These are phyloP conservation scores for Antennarius maculatus DNA, from an alignment of 2,797 vertebrate genomes.

Conservation along the genomic window DNA sequence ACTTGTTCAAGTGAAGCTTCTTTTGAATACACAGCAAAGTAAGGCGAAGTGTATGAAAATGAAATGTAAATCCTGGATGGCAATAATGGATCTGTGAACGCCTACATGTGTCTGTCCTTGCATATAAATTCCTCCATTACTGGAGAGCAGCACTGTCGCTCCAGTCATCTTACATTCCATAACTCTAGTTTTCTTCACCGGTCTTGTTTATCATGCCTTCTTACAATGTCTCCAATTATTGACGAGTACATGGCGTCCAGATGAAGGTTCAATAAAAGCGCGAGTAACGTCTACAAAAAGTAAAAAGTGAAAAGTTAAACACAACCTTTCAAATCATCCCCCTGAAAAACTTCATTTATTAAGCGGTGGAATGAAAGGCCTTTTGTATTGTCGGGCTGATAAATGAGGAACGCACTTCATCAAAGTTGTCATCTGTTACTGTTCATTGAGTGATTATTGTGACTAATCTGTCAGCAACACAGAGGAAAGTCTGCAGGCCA, in stretches of 20 bases:
- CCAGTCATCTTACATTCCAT: too few species aligned
- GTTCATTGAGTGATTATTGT: constrained; percentile 12
- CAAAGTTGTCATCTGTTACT: constrained; percentile 9
- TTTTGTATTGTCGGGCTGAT: background rate
- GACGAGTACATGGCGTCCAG: background rate
- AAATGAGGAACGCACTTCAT: constrained; percentile 7
- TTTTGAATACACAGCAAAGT: background rate
- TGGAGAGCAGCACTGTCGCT: background rate
- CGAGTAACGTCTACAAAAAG: background rate
- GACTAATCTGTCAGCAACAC: constrained; percentile 21
- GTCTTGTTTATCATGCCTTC: too few species aligned
- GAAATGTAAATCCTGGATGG: background rate
- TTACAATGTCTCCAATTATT: too few species aligned
- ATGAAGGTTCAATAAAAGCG: background rate
- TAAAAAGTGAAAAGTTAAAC: background rate
- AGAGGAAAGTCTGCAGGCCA: background rate
- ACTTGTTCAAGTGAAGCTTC: background rate
- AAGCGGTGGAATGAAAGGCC: background rate
- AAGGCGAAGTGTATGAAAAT: background rate
- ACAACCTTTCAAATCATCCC: background rate
- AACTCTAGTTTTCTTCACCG: too few species aligned
- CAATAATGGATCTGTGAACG: constrained; percentile 17
- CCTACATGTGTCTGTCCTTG: constrained; percentile 1
- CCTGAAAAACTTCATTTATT: too few species aligned
- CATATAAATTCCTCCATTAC: background rate